Conservation (phyloP, 2,888 invertebrate genomes). For the Chirona hameri region DNA sequence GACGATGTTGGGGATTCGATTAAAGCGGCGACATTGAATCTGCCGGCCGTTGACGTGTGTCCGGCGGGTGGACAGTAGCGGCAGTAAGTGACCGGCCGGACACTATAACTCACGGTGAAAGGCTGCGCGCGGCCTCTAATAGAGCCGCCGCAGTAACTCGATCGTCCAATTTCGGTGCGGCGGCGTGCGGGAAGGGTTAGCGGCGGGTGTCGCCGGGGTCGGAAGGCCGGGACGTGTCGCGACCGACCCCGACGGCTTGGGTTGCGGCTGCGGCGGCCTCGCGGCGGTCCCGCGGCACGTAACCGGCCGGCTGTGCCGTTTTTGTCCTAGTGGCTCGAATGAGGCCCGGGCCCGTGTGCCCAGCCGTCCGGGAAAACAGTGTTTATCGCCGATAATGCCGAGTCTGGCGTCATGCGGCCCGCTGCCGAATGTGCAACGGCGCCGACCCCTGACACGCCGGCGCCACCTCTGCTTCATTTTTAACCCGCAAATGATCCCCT, state of each 20-base stretch:
- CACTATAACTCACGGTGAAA: background rate
- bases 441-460: background rate
- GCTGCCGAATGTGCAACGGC: background rate
- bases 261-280: background rate
- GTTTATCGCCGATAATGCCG: background rate
- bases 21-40: background rate
- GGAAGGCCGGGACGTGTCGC: background rate
- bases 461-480: slow-evolving; percentile 5
- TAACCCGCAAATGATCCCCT: slow-evolving; percentile 25
- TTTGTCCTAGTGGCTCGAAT: background rate
- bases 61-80: background rate
- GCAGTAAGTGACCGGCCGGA: background rate
- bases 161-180: background rate
- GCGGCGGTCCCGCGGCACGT: background rate
- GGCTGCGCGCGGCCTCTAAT: background rate
- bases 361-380: background rate
- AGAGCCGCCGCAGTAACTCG: background rate
- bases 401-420: background rate
- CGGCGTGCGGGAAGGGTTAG: background rate
- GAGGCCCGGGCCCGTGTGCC: background rate
- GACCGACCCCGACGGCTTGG: background rate
- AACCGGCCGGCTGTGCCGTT: background rate
- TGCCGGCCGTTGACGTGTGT: background rate
- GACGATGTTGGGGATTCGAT: background rate
- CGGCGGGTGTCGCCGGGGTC: background rate